phyloP scores from a whole-genome alignment of 2,113 vertebrate genomes.

The Proterorhinus semilunaris region DNA sequence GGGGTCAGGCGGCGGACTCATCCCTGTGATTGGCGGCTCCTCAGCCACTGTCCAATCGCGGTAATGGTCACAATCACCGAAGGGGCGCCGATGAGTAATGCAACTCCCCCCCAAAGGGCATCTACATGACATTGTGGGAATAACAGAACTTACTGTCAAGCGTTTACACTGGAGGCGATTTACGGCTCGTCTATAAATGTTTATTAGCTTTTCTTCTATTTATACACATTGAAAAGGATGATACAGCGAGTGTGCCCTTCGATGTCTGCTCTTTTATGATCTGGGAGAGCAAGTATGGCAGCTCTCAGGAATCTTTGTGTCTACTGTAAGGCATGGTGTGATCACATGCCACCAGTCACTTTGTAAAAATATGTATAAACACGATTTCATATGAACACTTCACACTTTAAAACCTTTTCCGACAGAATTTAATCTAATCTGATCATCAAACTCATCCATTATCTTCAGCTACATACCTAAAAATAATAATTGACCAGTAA shows the following conservation, averaged over 20 bases:
- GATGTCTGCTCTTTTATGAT: constrained; percentile 72
- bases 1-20: constrained; percentile 16
- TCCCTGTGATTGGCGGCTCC: constrained; percentile 49
- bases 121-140: constrained; percentile 74
- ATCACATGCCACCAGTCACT: neutral
- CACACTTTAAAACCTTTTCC: no score
- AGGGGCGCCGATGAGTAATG: constrained; percentile 59
- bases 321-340: constrained; percentile 36
- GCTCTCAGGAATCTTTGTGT: constrained; percentile 57
- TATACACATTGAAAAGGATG: constrained; percentile 76
- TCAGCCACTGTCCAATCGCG: constrained; percentile 39
- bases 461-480: no score
- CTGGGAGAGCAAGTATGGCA: constrained; percentile 43
- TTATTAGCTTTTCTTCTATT: constrained; percentile 82
- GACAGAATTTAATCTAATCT: no score
- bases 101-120: constrained; percentile 60
- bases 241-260: constrained; percentile 63
- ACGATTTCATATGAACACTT: no score
- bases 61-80: constrained; percentile 27
- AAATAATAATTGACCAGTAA: constrained; percentile 71
- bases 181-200: constrained; percentile 75
- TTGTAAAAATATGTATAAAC: neutral
- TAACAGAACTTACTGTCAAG: constrained; percentile 74
- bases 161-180: constrained; percentile 75
- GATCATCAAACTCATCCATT: no score